phyloP scores from a whole-genome alignment of 1,140 invertebrate species.

The Drosophila quadrilineata region DNA sequence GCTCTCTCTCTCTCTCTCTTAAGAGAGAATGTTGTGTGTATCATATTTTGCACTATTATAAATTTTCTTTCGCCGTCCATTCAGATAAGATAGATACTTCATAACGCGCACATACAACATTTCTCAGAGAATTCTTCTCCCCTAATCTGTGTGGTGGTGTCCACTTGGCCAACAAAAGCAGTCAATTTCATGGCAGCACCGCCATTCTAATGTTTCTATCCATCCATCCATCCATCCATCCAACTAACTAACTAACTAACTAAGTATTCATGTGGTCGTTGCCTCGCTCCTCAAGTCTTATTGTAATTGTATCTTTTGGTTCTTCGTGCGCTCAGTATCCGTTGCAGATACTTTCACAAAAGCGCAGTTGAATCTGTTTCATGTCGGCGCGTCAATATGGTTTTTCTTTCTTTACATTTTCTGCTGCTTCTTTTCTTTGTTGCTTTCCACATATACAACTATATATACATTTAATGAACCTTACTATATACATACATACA shows the following conservation, averaged over 20 bases:
- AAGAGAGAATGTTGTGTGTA: slow-evolving; percentile 24
- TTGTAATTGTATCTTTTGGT: slow-evolving; percentile 64
- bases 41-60: slow-evolving; percentile 60
- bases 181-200: slow-evolving; percentile 67
- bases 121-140: slow-evolving; percentile 1
- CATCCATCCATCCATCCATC: slow-evolving; percentile 8
- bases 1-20: no score
- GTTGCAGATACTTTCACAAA: slow-evolving; percentile 63
- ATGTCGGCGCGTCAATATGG: slow-evolving; percentile 39
- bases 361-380: slow-evolving; percentile 56
- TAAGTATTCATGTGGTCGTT: slow-evolving; percentile 36
- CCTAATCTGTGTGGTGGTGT: no score
- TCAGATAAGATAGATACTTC: background rate
- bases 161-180: slow-evolving; percentile 61
- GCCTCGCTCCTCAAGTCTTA: slow-evolving; percentile 16
- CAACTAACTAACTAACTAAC: slow-evolving; percentile 3
- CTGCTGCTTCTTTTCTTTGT: slow-evolving; percentile 20
- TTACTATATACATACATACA: slow-evolving; percentile 1
- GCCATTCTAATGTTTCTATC: slow-evolving; percentile 63
- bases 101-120: background rate
- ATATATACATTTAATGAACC: slow-evolving; percentile 12
- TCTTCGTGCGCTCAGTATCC: slow-evolving; percentile 39
- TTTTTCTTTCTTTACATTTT: slow-evolving; percentile 23
- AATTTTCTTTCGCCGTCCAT: slow-evolving; percentile 33
- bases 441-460: slow-evolving; percentile 12